Conservation (phyloP, 2,113 vertebrate genomes). For the western clawed frog (Xenopus tropicalis) region DNA sequence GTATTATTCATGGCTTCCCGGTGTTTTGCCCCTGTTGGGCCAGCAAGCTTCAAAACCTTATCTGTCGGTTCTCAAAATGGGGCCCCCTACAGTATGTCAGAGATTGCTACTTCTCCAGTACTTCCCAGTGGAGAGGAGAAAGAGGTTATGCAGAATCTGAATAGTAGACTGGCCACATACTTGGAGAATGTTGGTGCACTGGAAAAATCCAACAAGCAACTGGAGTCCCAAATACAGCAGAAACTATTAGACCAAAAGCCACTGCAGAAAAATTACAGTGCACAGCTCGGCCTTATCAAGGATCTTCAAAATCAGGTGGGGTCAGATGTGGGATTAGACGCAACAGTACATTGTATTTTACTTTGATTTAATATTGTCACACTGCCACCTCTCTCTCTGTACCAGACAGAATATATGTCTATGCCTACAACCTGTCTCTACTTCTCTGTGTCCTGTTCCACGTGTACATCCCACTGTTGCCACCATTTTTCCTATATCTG, state of each 20-base stretch:
- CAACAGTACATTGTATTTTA: no score
- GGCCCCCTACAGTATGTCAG: background rate
- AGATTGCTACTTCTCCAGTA: background rate
- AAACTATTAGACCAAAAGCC: constrained; percentile 45
- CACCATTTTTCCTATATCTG: no score
- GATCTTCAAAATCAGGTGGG: constrained; percentile 31
- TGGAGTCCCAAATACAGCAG: constrained; percentile 64
- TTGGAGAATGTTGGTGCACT: constrained; percentile 55
- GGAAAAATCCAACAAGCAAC: constrained; percentile 58
- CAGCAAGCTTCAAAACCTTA: constrained; percentile 1
- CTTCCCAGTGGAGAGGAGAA: constrained; percentile 54
- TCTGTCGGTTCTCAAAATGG: constrained; percentile 16
- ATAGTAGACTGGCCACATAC: constrained; percentile 68
- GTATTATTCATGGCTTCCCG: constrained; percentile 20
- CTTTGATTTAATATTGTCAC: no score
- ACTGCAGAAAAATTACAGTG: background rate
- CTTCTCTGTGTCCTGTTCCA: no score
- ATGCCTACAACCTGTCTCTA: no score
- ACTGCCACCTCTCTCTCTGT: no score
- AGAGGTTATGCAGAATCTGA: constrained; percentile 71
- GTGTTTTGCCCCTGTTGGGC: background rate
- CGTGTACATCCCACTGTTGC: no score
- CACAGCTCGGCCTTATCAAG: constrained; percentile 10
- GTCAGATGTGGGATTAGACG: no score
- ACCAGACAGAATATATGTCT: no score